phyloP scores from a whole-genome alignment of 2,888 invertebrate species.

The Leptura quadrifasciata region DNA sequence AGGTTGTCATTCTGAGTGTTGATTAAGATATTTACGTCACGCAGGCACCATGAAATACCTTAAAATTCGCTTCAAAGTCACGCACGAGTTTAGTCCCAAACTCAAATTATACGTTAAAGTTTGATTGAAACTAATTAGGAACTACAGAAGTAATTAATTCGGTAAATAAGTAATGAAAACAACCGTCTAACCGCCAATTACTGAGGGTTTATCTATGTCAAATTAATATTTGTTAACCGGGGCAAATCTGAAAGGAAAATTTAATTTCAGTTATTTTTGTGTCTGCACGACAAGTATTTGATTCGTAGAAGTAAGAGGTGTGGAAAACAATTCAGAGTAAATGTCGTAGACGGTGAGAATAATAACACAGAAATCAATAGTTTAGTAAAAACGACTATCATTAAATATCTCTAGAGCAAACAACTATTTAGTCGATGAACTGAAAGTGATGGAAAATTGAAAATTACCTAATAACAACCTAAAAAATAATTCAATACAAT shows the following conservation, averaged over 20 bases:
- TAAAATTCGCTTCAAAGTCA: constrained; percentile 53
- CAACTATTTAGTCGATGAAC: no score
- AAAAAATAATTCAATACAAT: no score
- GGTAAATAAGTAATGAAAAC: constrained; percentile 35
- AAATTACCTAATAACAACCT: no score
- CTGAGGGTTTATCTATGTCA: constrained; percentile 16
- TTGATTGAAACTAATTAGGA: constrained; percentile 64
- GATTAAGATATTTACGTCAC: constrained; percentile 54
- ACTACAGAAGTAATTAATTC: constrained; percentile 52
- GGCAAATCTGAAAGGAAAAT: neutral
- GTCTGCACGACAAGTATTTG: neutral
- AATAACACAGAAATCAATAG: no score
- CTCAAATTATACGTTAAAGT: constrained; percentile 58
- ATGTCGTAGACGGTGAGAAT: no score
- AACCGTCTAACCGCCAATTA: constrained; percentile 24
- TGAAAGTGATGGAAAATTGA: no score
- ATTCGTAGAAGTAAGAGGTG: neutral
- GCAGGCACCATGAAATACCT: constrained; percentile 51
- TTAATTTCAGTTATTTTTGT: neutral
- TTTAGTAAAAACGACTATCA: no score
- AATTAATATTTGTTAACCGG: constrained; percentile 8
- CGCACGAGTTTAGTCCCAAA: constrained; percentile 51
- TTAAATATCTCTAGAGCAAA: no score
- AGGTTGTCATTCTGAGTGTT: constrained; percentile 48
- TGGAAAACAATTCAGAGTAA: no score